phyloP scores from a whole-genome alignment of 2,888 invertebrate genomes.

The Agrotis clavis region DNA sequence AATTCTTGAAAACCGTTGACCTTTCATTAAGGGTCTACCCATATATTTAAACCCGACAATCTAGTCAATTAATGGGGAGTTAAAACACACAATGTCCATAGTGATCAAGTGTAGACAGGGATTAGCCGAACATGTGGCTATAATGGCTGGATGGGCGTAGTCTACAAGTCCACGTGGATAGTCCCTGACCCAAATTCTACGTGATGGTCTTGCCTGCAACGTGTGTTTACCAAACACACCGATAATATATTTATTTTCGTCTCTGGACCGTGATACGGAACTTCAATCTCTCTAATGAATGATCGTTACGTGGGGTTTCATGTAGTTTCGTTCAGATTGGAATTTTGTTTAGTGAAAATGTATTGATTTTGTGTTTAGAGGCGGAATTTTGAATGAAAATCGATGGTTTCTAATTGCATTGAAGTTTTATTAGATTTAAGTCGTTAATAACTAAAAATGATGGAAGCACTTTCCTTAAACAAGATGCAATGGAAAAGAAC shows the following conservation, averaged over 20 bases:
- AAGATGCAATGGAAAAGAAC: not conserved
- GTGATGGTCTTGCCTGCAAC: slow-evolving; percentile 68
- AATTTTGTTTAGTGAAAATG: slow-evolving; percentile 20
- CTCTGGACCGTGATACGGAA: slow-evolving; percentile 46
- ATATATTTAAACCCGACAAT: slow-evolving; percentile 61
- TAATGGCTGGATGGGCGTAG: slow-evolving; percentile 75
- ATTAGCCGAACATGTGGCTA: slow-evolving; percentile 71
- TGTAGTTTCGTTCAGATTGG: slow-evolving; percentile 15
- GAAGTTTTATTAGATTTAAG: not conserved
- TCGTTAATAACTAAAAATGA: not conserved
- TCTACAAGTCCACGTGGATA: slow-evolving; percentile 71
- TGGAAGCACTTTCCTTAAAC: not conserved
- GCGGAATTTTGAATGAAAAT: not conserved
- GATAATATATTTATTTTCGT: slow-evolving; percentile 61
- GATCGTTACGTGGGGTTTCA: slow-evolving; percentile 18
- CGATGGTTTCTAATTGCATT: not conserved
- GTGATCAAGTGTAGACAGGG: slow-evolving; percentile 75
- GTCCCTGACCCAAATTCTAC: slow-evolving; percentile 79
- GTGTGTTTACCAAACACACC: slow-evolving; percentile 65
- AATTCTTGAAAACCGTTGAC: not conserved
- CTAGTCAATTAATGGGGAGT: slow-evolving; percentile 69
- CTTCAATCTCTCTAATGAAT: slow-evolving; percentile 53
- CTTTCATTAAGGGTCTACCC: slow-evolving; percentile 49
- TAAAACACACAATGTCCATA: slow-evolving; percentile 65
- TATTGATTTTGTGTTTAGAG: slow-evolving; percentile 15